A percentile compares a stretch with the other conserved stretches of the same genome.
These are phyloP conservation scores for Microtus pennsylvanicus DNA, from an alignment of 2,113 vertebrate species.

Conservation along the genomic window DNA sequence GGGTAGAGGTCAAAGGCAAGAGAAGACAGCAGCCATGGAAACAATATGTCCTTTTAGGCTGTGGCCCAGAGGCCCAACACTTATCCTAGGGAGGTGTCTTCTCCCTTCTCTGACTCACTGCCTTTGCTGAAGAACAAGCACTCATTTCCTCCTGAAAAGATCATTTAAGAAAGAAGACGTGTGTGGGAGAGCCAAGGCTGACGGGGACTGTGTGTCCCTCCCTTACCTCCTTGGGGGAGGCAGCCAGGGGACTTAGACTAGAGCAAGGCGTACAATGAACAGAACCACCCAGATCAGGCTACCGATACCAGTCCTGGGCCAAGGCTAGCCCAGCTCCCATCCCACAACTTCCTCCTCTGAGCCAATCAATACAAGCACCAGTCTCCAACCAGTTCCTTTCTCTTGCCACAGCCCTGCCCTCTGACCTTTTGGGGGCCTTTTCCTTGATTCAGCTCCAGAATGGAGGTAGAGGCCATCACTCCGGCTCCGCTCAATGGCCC, in stretches of 20 bases:
- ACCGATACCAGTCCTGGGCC: constrained; percentile 22
- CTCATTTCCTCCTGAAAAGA: background rate
- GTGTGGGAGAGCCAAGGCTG: background rate
- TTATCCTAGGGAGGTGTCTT: background rate
- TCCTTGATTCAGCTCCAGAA: constrained; percentile 79
- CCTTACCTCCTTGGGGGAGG: background rate
- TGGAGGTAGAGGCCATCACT: constrained; percentile 90
- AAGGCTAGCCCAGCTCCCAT: constrained; percentile 29
- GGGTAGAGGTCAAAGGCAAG: background rate
- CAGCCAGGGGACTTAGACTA: background rate
- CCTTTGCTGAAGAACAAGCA: constrained; percentile 34
- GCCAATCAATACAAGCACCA: constrained; percentile 79
- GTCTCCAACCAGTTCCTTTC: constrained; percentile 86
- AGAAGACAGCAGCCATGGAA: background rate
- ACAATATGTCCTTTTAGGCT: background rate
- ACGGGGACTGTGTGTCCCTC: background rate
- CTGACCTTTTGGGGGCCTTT: constrained; percentile 89
- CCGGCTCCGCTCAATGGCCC: constrained; percentile 89
- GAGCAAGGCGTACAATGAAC: background rate
- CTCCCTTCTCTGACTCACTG: background rate
- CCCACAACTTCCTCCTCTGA: constrained; percentile 58
- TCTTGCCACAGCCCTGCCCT: constrained; percentile 86
- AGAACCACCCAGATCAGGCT: background rate
- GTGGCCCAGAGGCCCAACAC: background rate
- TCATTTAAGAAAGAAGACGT: background rate